phyloP scores from a whole-genome alignment of 2,113 vertebrate species.

The Falcunculus frontatus region DNA sequence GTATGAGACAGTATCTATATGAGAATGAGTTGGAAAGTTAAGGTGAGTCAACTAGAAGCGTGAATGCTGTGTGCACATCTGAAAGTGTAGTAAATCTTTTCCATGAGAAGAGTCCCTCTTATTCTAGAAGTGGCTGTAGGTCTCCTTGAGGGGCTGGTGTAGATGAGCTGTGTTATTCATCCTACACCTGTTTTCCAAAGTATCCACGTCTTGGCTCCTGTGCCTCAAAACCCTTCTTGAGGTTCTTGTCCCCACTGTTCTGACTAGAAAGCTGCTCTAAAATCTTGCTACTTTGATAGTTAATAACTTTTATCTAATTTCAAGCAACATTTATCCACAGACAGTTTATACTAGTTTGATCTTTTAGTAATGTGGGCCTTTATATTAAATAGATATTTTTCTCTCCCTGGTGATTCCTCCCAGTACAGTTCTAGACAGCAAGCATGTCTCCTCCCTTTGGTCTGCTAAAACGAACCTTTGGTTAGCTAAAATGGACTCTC shows the following conservation, averaged over 20 bases:
- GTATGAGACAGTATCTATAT: background rate
- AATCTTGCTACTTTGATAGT: background rate
- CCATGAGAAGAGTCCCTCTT: background rate
- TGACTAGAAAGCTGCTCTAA: background rate
- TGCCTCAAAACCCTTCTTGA: background rate
- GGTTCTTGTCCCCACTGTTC: background rate
- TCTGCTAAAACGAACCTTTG: slow-evolving; percentile 39
- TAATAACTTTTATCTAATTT: background rate
- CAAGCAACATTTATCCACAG: background rate
- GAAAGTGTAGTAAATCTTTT: background rate
- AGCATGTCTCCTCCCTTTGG: background rate
- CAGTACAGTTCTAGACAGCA: background rate
- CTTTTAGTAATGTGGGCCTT: slow-evolving; percentile 1
- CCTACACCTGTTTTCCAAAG: background rate
- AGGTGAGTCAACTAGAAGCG: background rate
- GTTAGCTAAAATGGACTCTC: slow-evolving; percentile 42
- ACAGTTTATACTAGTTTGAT: slow-evolving; percentile 22
- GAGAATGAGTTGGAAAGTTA: background rate
- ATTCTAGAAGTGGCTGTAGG: background rate
- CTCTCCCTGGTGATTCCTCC: background rate
- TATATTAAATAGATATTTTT: slow-evolving; percentile 32
- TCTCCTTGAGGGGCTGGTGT: background rate
- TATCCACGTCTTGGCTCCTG: background rate
- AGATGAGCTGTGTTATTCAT: background rate
- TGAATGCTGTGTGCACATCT: background rate